Percentiles rank a stretch among this genome's conserved stretches.
Evolutionary conservation across 2,888 invertebrate species (phyloP).

Genomic region (Hemaris fuciformis): DNA sequence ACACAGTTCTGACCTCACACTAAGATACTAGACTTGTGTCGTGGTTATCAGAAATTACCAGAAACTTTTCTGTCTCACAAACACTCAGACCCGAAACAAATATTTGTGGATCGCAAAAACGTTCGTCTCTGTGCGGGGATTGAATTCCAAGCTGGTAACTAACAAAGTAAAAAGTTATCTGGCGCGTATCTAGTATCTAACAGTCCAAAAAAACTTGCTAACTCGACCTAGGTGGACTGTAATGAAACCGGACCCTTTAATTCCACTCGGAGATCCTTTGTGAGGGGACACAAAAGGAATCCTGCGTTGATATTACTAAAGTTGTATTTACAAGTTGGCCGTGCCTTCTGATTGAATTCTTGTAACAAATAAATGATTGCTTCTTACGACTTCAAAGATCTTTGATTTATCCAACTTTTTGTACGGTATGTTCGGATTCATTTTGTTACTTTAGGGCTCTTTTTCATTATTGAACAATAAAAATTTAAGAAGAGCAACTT

Average conservation of each 20-base stretch:
- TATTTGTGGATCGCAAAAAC: too few relatives aligned
- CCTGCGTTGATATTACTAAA: constrained; percentile 32
- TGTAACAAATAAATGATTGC: constrained; percentile 9
- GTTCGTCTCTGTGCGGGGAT: too few relatives aligned
- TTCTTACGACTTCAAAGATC: not conserved
- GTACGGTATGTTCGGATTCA: not conserved
- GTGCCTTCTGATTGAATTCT: constrained; percentile 24
- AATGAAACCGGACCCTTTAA: constrained; percentile 42
- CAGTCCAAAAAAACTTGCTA: constrained; percentile 27
- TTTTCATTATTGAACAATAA: too few relatives aligned
- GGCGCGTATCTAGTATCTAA: constrained; percentile 7
- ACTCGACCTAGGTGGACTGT: constrained; percentile 32
- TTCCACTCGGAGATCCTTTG: constrained; percentile 42
- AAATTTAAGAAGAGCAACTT: too few relatives aligned
- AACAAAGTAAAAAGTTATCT: not conserved
- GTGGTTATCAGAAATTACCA: too few relatives aligned
- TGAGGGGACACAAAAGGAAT: constrained; percentile 41
- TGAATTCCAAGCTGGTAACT: too few relatives aligned
- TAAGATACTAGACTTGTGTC: too few relatives aligned
- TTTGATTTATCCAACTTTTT: not conserved
- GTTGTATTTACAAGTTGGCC: constrained; percentile 28
- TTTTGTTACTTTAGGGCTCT: not conserved
- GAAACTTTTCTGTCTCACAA: too few relatives aligned
- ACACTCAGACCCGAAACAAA: too few relatives aligned
- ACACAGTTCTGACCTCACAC: too few relatives aligned